Percentiles rank a stretch among this genome's conserved stretches.
phyloP scores from a whole-genome alignment of 1,140 invertebrate genomes.

The Temnothorax longispinosus region DNA sequence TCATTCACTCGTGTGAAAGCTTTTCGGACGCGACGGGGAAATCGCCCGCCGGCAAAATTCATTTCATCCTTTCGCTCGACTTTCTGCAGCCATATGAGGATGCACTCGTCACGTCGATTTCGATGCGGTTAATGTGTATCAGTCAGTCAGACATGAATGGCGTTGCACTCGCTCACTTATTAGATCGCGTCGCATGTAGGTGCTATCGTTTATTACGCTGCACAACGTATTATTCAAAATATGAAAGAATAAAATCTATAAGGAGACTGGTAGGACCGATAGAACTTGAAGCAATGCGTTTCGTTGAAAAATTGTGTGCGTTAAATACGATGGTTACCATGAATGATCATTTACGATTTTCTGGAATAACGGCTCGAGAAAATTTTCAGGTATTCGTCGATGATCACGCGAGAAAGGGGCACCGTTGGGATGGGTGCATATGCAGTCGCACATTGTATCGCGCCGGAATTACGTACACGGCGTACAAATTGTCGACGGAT shows the following conservation, averaged over 20 bases:
- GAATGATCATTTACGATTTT: not conserved
- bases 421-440: not conserved
- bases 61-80: conserved; percentile 53
- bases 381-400: conserved; percentile 13
- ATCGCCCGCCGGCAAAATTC: conserved; percentile 47
- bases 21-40: conserved; percentile 62
- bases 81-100: conserved; percentile 61
- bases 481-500: conserved; percentile 50
- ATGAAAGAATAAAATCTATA: no score
- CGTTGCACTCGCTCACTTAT: not conserved
- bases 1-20: conserved; percentile 55
- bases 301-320: not conserved
- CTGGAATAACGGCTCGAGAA: conserved; percentile 39
- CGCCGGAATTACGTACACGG: conserved; percentile 24
- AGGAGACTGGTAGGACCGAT: not conserved
- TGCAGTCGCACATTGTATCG: conserved; percentile 29
- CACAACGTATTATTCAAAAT: not conserved
- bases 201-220: not conserved
- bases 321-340: not conserved
- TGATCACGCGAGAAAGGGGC: conserved; percentile 25
- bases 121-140: not conserved
- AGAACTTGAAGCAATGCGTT: not conserved
- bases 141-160: not conserved
- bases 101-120: conserved; percentile 5
- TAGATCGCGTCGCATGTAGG: not conserved